phyloP scores from a whole-genome alignment of 2,797 vertebrate genomes.

The Zenarchopterus dispar region DNA sequence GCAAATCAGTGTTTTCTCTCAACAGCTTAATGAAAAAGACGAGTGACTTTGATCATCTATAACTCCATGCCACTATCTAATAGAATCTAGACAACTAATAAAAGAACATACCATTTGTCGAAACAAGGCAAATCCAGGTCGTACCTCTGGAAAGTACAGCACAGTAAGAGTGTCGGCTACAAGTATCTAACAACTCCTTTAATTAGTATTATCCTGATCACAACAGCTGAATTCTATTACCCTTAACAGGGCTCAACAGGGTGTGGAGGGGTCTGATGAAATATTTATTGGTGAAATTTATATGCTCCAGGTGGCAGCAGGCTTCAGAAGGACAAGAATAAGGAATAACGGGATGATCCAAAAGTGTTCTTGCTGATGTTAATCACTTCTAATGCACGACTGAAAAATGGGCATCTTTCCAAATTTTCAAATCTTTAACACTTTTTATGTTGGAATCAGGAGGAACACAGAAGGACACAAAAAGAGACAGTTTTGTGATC shows the following conservation, averaged over 20 bases:
- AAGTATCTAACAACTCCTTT: constrained; percentile 48
- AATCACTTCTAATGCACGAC: constrained; percentile 29
- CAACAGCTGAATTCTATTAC: constrained; percentile 67
- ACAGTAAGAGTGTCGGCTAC: neutral
- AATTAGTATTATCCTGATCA: constrained; percentile 63
- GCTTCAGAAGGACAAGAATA: constrained; percentile 20
- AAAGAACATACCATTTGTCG: too few relatives aligned
- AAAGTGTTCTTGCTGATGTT: constrained; percentile 21
- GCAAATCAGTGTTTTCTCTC: constrained; percentile 28
- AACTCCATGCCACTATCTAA: constrained; percentile 10
- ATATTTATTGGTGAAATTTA: too few relatives aligned
- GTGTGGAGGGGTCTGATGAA: constrained; percentile 17
- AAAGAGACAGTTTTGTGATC: neutral
- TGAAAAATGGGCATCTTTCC: constrained; percentile 32
- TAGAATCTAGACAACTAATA: neutral
- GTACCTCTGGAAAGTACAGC: too few relatives aligned
- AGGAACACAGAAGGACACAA: constrained; percentile 1
- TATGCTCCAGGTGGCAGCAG: neutral
- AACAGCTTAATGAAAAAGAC: neutral
- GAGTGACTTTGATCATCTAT: constrained; percentile 1
- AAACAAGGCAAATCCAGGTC: too few relatives aligned
- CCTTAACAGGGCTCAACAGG: constrained; percentile 29
- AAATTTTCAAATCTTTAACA: constrained; percentile 27
- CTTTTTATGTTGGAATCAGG: neutral
- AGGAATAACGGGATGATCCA: constrained; percentile 18